Evolutionary conservation across 2,113 vertebrate species (phyloP).

Genomic region (Atractosteus spatula): DNA sequence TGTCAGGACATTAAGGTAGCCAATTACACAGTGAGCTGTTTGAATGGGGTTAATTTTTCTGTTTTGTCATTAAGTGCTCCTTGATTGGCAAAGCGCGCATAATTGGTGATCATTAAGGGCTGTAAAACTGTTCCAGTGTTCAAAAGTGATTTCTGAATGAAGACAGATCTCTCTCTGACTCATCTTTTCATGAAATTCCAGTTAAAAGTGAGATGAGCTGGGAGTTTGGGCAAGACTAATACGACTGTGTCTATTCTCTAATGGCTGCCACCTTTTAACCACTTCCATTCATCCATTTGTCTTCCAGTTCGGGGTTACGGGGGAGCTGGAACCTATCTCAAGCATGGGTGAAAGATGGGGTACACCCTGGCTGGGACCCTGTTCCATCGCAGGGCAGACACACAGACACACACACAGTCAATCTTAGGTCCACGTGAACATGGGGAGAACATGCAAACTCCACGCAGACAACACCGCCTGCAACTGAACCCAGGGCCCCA

Average conservation of each 20-base stretch:
- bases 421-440: too few species aligned
- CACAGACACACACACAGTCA: not conserved
- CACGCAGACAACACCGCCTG: too few species aligned
- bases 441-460: too few species aligned
- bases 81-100: slow-evolving; percentile 79
- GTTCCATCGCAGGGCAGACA: not conserved
- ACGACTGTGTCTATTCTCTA: slow-evolving; percentile 18
- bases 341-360: too few species aligned
- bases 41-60: slow-evolving; percentile 76
- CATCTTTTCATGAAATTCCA: slow-evolving; percentile 16
- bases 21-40: slow-evolving; percentile 67
- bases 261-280: slow-evolving; percentile 1
- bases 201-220: slow-evolving; percentile 15
- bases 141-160: slow-evolving; percentile 66
- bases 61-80: slow-evolving; percentile 78
- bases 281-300: not conserved
- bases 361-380: not conserved
- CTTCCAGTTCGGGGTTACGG: not conserved
- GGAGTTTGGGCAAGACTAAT: slow-evolving; percentile 7
- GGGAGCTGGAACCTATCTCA: too few species aligned
- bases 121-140: slow-evolving; percentile 75
- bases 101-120: slow-evolving; percentile 76
- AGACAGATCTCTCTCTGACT: slow-evolving; percentile 61
- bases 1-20: slow-evolving; percentile 67
- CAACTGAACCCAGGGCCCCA: too few species aligned